Percentiles rank a stretch among this genome's conserved stretches.
Conservation (phyloP, 2,113 vertebrate genomes). For the Peromyscus maniculatus region DNA sequence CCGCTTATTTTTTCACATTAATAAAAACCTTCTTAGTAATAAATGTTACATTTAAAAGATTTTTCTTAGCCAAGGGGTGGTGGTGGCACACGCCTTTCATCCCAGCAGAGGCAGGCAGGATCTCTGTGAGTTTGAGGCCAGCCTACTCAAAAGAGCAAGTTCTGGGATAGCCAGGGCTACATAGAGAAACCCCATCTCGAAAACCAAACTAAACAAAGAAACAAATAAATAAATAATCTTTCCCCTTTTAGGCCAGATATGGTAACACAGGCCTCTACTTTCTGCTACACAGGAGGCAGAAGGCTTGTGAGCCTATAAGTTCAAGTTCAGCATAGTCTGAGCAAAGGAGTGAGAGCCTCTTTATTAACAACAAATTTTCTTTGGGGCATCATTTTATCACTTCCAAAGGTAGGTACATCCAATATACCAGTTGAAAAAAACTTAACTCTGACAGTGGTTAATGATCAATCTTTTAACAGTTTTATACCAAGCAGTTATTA, state of each 20-base stretch:
- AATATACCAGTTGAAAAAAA: not conserved
- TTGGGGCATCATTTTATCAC: not conserved
- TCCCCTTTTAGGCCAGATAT: not conserved
- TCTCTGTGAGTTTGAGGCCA: not conserved
- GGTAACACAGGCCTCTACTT: not conserved
- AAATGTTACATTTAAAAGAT: not conserved
- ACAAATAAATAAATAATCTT: not conserved
- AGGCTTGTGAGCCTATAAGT: not conserved
- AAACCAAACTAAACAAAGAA: not conserved
- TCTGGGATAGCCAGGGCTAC: not conserved
- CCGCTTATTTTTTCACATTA: constrained; percentile 24
- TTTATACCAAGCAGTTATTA: not conserved
- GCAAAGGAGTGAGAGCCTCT: not conserved
- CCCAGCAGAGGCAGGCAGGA: not conserved
- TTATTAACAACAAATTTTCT: not conserved
- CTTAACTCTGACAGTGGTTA: not conserved
- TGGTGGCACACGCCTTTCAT: too few species aligned
- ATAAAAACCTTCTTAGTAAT: constrained; percentile 15
- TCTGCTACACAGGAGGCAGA: not conserved
- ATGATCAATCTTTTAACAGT: not conserved
- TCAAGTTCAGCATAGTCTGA: not conserved
- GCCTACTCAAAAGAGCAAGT: not conserved
- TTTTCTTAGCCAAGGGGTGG: not conserved
- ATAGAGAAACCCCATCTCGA: not conserved
- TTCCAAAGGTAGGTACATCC: not conserved